Conservation (phyloP, 2,113 vertebrate genomes). For the Phalacrocorax aristotelis region DNA sequence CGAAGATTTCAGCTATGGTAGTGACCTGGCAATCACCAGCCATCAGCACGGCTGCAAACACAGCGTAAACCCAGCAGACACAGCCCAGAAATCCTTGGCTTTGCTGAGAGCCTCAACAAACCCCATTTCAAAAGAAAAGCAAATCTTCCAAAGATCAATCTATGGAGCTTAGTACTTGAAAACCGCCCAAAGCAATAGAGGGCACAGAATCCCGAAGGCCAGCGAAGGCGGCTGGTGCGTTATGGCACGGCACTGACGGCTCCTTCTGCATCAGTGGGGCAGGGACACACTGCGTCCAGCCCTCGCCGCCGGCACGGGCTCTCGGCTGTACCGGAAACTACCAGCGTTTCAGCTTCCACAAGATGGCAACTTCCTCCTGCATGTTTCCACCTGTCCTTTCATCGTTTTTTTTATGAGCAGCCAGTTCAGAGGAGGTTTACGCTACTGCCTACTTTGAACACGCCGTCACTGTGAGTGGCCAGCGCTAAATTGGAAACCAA, state of each 20-base stretch:
- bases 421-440: not conserved
- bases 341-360: not conserved
- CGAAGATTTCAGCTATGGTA: not conserved
- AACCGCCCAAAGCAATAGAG: not conserved
- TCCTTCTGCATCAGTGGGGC: not conserved
- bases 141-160: not conserved
- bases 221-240: rapidly evolving
- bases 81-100: not conserved
- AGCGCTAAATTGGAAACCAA: not conserved
- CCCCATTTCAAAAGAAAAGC: not conserved
- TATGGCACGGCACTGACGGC: rapidly evolving
- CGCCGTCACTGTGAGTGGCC: rapidly evolving
- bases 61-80: not conserved
- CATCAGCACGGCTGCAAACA: not conserved
- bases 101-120: not conserved
- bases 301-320: rapidly evolving
- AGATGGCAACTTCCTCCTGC: not conserved
- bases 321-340: not conserved
- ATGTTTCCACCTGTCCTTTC: not conserved
- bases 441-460: not conserved
- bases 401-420: not conserved
- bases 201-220: not conserved
- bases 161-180: not conserved
- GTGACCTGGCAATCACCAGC: not conserved
- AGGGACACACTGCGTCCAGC: not conserved